Evolutionary conservation across 2,113 vertebrate species (phyloP), one percentile per base, ranked within the genome.

Genomic region (Suricata suricatta): DNA sequence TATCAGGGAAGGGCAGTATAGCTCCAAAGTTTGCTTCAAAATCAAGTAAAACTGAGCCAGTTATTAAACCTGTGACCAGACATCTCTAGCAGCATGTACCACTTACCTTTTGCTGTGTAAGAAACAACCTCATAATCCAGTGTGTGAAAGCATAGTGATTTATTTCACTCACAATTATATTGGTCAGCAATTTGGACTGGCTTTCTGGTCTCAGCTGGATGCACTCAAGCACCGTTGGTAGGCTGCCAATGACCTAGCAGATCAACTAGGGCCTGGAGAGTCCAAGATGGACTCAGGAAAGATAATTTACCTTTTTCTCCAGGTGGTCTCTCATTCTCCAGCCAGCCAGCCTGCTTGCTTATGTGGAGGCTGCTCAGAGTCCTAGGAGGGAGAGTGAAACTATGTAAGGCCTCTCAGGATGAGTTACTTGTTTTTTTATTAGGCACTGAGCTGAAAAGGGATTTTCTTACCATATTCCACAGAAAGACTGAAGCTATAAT

Each of bases 91-190:
- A 90, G 80, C 11, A 15, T 60, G 25, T 41, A 54, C 23, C 29
- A 27, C 52, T 82, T 29, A 23, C 33, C 35, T 80, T 91, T 41
- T 57, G 81, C 76, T 88, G 29, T 84, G 17, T 38, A 82, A 68
- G 86, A 93, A 96, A 57, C 82, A 57, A 93, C 69, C 79, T 82
- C 87, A 29, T 63, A 80, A 92, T 77, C 86, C 74, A 19, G 17
- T 44, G 27, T 57, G 68, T 96, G 92, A 97, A 98, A 81, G n/a
- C n/a, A 41, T 25, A 79, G 4, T 57, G 52, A 96, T 90, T 92
- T 86, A 83, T 69, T 96, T 88, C 86, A 64, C 41, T 97, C 72
- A 81, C 41, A 60, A 71, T 93, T 89, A 86, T 16, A 38, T 35
- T 33, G 72, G 52, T 93, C 81, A 60, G 64, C 15, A 33, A 38